Conservation (phyloP, 1,140 invertebrate genomes). For the Papilio dardanus region DNA sequence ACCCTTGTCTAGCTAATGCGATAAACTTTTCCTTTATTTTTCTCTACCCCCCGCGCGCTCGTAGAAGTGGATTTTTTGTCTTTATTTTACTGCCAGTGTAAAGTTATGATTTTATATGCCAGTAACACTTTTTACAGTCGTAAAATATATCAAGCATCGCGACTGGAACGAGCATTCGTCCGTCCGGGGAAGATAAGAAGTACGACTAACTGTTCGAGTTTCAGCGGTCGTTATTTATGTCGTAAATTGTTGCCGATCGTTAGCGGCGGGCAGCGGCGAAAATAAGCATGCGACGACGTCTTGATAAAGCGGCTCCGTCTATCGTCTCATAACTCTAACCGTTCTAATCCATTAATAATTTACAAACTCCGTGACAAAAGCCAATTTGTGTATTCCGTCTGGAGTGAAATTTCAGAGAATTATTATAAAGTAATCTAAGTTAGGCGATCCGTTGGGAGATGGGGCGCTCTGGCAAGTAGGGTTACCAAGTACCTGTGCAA, state of each 20-base stretch:
- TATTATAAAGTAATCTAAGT: constrained; percentile 81
- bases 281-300: constrained; percentile 53
- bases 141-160: constrained; percentile 41
- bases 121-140: constrained; percentile 31
- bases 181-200: constrained; percentile 50
- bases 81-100: constrained; percentile 7
- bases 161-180: constrained; percentile 44
- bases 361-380: constrained; percentile 63
- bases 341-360: constrained; percentile 66
- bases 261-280: constrained; percentile 47
- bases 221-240: constrained; percentile 52
- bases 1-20: constrained; percentile 29
- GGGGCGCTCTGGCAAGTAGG: constrained; percentile 62
- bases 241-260: constrained; percentile 52
- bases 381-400: constrained; percentile 71
- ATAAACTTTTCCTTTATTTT: constrained; percentile 29
- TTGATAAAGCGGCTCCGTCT: constrained; percentile 57
- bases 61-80: neutral
- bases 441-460: constrained; percentile 67
- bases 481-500: constrained; percentile 4
- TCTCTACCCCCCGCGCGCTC: neutral
- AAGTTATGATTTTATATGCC: constrained; percentile 31
- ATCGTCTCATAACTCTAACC: constrained; percentile 46
- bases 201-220: constrained; percentile 50
- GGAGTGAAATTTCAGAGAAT: constrained; percentile 66